phyloP scores from a whole-genome alignment of 2,888 invertebrate genomes.

The Melikaiella ostensackeni region DNA sequence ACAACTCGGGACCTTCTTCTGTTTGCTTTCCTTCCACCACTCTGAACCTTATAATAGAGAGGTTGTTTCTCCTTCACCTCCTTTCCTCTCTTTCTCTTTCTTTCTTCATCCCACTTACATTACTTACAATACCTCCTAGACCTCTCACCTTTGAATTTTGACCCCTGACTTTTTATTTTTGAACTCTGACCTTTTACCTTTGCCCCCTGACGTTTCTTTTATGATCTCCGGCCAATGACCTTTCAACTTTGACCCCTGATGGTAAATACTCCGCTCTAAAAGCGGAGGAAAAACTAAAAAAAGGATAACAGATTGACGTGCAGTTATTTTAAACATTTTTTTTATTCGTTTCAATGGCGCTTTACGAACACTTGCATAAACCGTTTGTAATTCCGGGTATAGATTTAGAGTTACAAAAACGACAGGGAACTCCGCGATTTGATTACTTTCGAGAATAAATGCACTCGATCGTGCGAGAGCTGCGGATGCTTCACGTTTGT shows the following conservation, averaged over 20 bases:
- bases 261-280: not conserved
- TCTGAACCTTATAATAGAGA: too few species aligned
- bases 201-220: too few species aligned
- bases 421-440: slow-evolving; percentile 32
- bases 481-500: slow-evolving; percentile 38
- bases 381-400: slow-evolving; percentile 31
- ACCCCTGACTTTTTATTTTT: too few species aligned
- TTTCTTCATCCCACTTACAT: too few species aligned
- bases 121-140: too few species aligned
- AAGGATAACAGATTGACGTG: slow-evolving; percentile 13
- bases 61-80: too few species aligned
- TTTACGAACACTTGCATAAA: slow-evolving; percentile 27
- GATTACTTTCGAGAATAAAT: slow-evolving; percentile 36
- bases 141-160: too few species aligned
- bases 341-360: slow-evolving; percentile 19
- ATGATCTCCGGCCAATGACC: too few species aligned
- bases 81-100: too few species aligned
- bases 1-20: too few species aligned
- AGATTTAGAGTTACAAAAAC: slow-evolving; percentile 32
- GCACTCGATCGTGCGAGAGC: slow-evolving; percentile 28
- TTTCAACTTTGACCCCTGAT: not conserved
- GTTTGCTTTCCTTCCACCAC: too few species aligned
- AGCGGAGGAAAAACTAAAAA: not conserved
- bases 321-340: slow-evolving; percentile 16
- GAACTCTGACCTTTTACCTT: too few species aligned